phyloP scores from a whole-genome alignment of 2,888 invertebrate species.

The Adelognathus sp. region DNA sequence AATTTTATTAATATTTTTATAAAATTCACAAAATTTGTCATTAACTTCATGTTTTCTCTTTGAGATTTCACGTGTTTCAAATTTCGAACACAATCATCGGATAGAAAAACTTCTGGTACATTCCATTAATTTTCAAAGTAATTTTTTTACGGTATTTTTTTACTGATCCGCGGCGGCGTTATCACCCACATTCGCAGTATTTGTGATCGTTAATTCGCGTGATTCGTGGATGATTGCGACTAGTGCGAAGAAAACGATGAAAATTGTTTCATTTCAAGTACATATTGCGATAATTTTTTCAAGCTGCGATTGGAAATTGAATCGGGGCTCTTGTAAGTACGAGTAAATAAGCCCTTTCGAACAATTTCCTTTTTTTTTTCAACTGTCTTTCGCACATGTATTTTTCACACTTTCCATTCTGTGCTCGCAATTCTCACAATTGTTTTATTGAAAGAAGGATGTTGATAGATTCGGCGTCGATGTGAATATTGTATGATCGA shows the following conservation, averaged over 20 bases:
- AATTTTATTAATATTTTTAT: no score
- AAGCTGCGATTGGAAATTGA: conserved; percentile 73
- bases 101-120: background rate
- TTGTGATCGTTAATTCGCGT: no score
- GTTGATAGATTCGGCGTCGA: conserved; percentile 8
- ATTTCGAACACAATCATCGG: background rate
- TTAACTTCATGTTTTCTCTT: no score
- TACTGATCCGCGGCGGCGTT: background rate
- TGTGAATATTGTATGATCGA: background rate
- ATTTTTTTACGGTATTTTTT: background rate
- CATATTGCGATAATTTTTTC: conserved; percentile 66
- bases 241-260: background rate
- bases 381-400: conserved; percentile 12
- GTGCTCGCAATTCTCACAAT: conserved; percentile 1
- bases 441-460: conserved; percentile 11
- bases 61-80: no score
- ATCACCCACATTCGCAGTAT: no score
- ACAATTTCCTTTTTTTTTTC: conserved; percentile 29
- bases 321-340: conserved; percentile 73
- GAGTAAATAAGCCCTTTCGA: conserved; percentile 35
- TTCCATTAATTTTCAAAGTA: no score
- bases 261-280: conserved; percentile 2
- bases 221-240: no score
- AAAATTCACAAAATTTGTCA: no score
- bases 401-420: background rate